Conservation (phyloP, 2,797 vertebrate species). For the Antennarius maculatus region DNA sequence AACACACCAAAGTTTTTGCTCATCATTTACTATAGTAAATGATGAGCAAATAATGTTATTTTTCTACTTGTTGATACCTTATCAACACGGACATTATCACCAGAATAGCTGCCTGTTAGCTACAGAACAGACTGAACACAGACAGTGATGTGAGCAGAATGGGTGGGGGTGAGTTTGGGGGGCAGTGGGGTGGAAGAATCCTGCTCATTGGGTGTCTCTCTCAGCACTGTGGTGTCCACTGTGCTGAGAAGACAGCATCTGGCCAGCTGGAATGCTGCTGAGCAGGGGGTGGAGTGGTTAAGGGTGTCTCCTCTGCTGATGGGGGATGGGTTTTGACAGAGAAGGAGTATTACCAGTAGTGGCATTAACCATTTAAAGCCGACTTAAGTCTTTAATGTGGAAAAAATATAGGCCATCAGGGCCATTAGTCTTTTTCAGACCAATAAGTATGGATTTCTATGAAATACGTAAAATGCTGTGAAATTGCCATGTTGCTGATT, state of each 20-base stretch:
- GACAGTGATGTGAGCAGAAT: slow-evolving; percentile 4
- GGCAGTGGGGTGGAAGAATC: slow-evolving; percentile 50
- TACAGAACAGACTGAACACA: slow-evolving; percentile 19
- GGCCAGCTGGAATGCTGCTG: slow-evolving; percentile 71
- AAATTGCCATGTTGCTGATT: background rate
- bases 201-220: slow-evolving; percentile 54
- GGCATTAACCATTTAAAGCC: slow-evolving; percentile 51
- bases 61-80: slow-evolving; percentile 42
- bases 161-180: background rate
- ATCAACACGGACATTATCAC: slow-evolving; percentile 45
- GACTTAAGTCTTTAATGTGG: slow-evolving; percentile 8
- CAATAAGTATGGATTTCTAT: background rate
- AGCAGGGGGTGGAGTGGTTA: slow-evolving; percentile 54
- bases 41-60: slow-evolving; percentile 29
- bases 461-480: background rate
- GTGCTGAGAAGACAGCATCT: slow-evolving; percentile 77
- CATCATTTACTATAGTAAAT: background rate
- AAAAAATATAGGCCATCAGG: background rate
- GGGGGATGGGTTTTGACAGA: slow-evolving; percentile 55
- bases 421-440: background rate
- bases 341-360: slow-evolving; percentile 49
- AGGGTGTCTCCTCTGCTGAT: slow-evolving; percentile 41
- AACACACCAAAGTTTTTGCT: background rate
- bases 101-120: slow-evolving; percentile 29
- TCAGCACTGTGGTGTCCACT: slow-evolving; percentile 57